phyloP scores from a whole-genome alignment of 1,140 invertebrate species.

The Homarus americanus region DNA sequence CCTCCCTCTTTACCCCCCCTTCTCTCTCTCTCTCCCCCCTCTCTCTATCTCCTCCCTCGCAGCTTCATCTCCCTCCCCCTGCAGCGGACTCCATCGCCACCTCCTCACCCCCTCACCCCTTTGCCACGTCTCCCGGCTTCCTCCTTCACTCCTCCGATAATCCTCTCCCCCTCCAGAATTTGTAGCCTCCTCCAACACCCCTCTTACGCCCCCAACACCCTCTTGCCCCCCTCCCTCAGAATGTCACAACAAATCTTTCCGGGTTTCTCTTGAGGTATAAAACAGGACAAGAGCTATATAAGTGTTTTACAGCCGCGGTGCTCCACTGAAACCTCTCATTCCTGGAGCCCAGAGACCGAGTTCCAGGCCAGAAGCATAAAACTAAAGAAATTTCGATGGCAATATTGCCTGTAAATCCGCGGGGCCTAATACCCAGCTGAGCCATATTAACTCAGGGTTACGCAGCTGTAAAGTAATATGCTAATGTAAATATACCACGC shows the following conservation, averaged over 20 bases:
- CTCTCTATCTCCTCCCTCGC: neutral
- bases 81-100: neutral
- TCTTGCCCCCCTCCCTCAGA: too few species aligned
- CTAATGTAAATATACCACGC: neutral
- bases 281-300: neutral
- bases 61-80: too few species aligned
- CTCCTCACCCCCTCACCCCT: neutral
- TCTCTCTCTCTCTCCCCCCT: neutral
- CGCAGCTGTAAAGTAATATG: neutral
- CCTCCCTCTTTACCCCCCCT: neutral
- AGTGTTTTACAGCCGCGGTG: neutral
- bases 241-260: neutral
- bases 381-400: neutral
- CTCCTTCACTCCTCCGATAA: too few species aligned
- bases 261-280: neutral
- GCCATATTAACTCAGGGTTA: conserved; percentile 5
- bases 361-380: neutral
- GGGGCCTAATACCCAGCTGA: neutral
- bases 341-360: neutral
- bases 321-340: neutral
- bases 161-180: too few species aligned
- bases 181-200: too few species aligned
- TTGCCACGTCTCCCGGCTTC: too few species aligned
- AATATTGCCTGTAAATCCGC: neutral
- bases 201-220: too few species aligned